Evolutionary conservation across 2,888 invertebrate species (phyloP), one percentile per base, ranked within the genome.

Genomic region (Lordiphosa andalusiaca): DNA sequence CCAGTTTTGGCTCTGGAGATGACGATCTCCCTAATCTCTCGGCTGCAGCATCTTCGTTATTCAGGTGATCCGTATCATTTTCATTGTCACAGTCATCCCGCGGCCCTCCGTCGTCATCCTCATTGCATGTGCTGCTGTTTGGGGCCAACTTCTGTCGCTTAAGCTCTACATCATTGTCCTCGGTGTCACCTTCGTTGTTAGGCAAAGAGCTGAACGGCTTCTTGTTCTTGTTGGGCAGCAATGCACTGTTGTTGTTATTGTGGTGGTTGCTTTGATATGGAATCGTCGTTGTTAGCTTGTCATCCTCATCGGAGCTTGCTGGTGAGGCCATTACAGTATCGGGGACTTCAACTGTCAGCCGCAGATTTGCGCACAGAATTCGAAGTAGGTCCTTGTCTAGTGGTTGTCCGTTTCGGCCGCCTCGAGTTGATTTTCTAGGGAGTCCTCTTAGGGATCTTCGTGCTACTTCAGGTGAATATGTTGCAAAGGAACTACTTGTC

Each of bases 401-500:
- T 23, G 37, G 13, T n/a, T 39, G 19, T 16, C 5, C 9, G 40
- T 13, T 19, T 40, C 40, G 21, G 23, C 21, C 66, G 25, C 7
- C 25, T 3, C 25, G 25, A 25, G 25, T 25, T 6, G 25, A 25
- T 25, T 25, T 25, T 7, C 23, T 23, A 7, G 46, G 35, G 44
- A 49, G 42, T 58, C 44, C 55, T 51, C 12, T 39, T 52, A 70
- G 44, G 47, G 47, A 39, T 53, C 55, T 52, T 52, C 47, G 44
- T 30, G 58, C 62, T 68, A 69, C 41, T 46, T 60, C 55, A 48
- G 65, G 51, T 59, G 53, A 57, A 23, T 61, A 39, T 53, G 42
- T 71, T 30, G 30, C 30, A 36, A 66, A 84, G 84, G 84, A 80
- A 80, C 84, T 84, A 73, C 70, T 65, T 71, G 61, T 68, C 50